Conservation (phyloP, 2,888 invertebrate species). For the Acanthopleura granulata region DNA sequence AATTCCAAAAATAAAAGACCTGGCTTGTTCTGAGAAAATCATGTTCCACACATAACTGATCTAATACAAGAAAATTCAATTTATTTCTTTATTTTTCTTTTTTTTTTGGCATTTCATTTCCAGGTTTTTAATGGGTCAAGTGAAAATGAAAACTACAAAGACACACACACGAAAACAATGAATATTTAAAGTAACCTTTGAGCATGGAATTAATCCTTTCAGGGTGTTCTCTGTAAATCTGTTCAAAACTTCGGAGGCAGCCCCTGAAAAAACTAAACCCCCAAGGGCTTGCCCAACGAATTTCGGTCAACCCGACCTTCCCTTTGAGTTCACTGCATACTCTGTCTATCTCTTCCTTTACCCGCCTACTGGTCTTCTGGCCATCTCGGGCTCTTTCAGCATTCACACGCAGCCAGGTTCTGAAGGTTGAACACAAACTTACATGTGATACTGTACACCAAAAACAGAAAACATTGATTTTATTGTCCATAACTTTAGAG, state of each 20-base stretch:
- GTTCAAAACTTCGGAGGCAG: constrained; percentile 86
- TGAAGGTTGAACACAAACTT: constrained; percentile 28
- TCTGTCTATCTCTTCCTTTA: constrained; percentile 81
- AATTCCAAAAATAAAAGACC: no score
- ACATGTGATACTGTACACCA: neutral
- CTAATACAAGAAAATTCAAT: no score
- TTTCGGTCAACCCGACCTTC: constrained; percentile 74
- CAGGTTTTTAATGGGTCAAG: neutral
- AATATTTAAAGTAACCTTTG: constrained; percentile 47
- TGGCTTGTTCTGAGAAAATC: no score
- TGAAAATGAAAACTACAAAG: no score
- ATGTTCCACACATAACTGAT: no score
- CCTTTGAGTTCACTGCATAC: constrained; percentile 76
- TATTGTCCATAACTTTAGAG: no score
- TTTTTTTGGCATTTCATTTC: neutral
- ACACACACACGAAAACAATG: neutral
- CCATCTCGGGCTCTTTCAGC: constrained; percentile 78
- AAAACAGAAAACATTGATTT: no score
- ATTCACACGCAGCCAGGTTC: constrained; percentile 80
- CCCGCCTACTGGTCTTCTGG: constrained; percentile 74
- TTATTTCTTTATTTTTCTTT: no score
- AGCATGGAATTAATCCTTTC: constrained; percentile 77
- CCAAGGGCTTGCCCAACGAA: constrained; percentile 72
- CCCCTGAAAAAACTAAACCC: constrained; percentile 84
- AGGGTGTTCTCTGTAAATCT: constrained; percentile 82